Evolutionary conservation across 2,797 vertebrate genomes (phyloP).

Genomic region (Mormyrops attenuatus): DNA sequence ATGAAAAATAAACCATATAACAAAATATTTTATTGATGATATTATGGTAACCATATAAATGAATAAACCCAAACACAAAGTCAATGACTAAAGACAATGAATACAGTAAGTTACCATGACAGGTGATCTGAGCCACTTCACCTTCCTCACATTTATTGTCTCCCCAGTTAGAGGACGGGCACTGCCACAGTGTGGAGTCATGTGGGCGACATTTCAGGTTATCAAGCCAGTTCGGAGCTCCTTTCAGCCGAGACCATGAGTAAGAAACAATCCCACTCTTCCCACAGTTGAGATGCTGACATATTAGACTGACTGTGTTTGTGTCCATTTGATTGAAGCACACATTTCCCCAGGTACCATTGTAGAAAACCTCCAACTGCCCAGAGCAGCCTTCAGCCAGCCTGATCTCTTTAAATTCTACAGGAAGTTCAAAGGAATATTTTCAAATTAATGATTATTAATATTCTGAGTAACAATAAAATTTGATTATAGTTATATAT

Average conservation of each 20-base stretch:
- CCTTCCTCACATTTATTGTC: slow-evolving; percentile 2
- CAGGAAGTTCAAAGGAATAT: background rate
- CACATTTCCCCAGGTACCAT: slow-evolving; percentile 51
- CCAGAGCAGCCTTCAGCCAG: slow-evolving; percentile 39
- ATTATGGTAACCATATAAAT: too few relatives aligned
- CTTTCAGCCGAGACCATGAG: background rate
- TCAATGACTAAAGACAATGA: too few relatives aligned
- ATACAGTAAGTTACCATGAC: slow-evolving; percentile 11
- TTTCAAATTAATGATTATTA: too few relatives aligned
- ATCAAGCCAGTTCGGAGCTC: slow-evolving; percentile 27
- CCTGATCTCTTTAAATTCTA: background rate
- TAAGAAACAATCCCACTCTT: background rate
- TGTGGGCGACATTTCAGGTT: slow-evolving; percentile 21
- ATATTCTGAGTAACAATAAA: too few relatives aligned
- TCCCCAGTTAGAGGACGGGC: slow-evolving; percentile 30
- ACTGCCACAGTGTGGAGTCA: slow-evolving; percentile 31
- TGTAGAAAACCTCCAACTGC: slow-evolving; percentile 56
- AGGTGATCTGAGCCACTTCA: slow-evolving; percentile 27
- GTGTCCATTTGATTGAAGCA: slow-evolving; percentile 31
- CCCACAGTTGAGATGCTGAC: slow-evolving; percentile 27
- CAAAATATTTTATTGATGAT: too few relatives aligned
- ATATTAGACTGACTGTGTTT: background rate
- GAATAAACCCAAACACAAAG: too few relatives aligned
- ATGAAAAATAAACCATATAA: too few relatives aligned
- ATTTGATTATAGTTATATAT: too few relatives aligned